These are phyloP conservation scores for Dinoponera quadriceps DNA, from an alignment of 1,140 invertebrate genomes.

Conservation along the genomic window DNA sequence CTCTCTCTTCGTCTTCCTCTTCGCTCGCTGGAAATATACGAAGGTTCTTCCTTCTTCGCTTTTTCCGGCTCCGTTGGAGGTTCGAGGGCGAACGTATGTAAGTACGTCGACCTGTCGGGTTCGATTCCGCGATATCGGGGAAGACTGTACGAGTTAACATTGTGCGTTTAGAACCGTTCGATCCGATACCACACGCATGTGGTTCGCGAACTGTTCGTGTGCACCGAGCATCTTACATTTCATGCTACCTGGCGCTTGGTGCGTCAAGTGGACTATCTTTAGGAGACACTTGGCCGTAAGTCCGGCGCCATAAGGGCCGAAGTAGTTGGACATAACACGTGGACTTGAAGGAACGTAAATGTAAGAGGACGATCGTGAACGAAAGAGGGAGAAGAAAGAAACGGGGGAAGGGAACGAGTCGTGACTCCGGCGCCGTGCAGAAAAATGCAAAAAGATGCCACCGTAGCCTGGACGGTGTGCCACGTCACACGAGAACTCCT, in stretches of 20 bases:
- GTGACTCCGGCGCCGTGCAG: slow-evolving; percentile 72
- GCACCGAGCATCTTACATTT: not conserved
- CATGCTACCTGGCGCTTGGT: not conserved
- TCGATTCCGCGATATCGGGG: too few species aligned
- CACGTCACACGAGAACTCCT: slow-evolving; percentile 62
- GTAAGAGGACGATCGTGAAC: slow-evolving; percentile 65
- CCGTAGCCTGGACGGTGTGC: slow-evolving; percentile 73
- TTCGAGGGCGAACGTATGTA: not conserved
- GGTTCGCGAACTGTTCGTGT: too few species aligned
- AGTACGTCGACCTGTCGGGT: not conserved
- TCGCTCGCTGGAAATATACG: not conserved
- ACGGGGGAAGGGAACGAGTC: slow-evolving; percentile 74
- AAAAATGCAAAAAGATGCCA: slow-evolving; percentile 79
- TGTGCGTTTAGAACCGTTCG: too few species aligned
- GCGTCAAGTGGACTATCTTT: not conserved
- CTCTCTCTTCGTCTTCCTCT: not conserved
- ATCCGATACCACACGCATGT: too few species aligned
- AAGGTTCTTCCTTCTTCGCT: not conserved
- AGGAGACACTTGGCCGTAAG: slow-evolving; percentile 7
- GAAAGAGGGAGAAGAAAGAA: slow-evolving; percentile 49
- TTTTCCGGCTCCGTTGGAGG: not conserved
- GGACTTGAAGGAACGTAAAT: slow-evolving; percentile 69
- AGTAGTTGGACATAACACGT: slow-evolving; percentile 61
- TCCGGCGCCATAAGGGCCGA: slow-evolving; percentile 12
- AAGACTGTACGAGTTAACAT: too few species aligned